phyloP scores from a whole-genome alignment of 2,797 vertebrate species.

The Lagothrix lagotricha region DNA sequence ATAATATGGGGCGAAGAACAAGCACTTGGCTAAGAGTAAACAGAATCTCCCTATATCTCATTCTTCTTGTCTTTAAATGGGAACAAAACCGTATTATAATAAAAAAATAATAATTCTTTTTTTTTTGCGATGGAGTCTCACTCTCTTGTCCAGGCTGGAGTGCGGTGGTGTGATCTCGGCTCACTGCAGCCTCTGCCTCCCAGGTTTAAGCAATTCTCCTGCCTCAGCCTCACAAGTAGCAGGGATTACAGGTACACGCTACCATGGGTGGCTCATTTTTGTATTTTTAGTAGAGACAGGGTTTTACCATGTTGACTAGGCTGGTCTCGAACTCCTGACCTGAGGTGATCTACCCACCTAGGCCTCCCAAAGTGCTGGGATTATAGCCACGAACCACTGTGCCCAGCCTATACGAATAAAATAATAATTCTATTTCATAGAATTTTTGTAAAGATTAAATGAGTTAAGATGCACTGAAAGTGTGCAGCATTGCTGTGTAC shows the following conservation, averaged over 20 bases:
- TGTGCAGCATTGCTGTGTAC: rapidly evolving
- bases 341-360: not conserved
- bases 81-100: not conserved
- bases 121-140: not conserved
- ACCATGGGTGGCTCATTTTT: not conserved
- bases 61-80: not conserved
- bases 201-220: not conserved
- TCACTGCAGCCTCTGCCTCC: not conserved
- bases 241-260: not conserved
- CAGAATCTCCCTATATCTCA: not conserved
- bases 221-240: not conserved
- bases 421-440: not conserved
- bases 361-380: not conserved
- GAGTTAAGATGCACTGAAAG: not conserved
- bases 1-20: not conserved
- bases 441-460: not conserved
- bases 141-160: not conserved
- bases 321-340: not conserved
- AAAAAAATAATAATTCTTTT: not conserved
- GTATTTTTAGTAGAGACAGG: not conserved
- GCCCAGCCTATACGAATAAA: not conserved
- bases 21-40: not conserved
- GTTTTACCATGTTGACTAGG: not conserved
- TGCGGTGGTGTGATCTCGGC: rapidly evolving
- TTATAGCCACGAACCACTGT: not conserved